A percentile compares a stretch with the other conserved stretches of the same genome.
Conservation (phyloP, 2,113 vertebrate species). For the Callionymus lyra region DNA sequence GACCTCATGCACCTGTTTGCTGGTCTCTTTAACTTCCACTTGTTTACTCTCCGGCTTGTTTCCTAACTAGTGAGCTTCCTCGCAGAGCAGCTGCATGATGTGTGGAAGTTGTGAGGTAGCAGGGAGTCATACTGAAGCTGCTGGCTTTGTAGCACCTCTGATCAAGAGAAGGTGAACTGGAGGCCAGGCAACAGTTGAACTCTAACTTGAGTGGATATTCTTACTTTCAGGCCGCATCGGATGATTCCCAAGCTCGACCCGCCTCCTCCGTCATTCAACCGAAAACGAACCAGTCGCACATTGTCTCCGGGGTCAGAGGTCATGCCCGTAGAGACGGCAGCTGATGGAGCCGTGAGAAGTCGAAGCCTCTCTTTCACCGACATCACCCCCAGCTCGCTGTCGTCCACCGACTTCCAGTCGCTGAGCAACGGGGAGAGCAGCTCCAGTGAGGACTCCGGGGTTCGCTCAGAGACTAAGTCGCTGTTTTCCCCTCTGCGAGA, state of each 20-base stretch:
- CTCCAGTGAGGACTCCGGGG: slow-evolving; percentile 63
- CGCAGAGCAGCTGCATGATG: too few species aligned
- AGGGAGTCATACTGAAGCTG: too few species aligned
- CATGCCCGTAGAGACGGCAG: slow-evolving; percentile 1
- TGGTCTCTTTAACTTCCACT: too few species aligned
- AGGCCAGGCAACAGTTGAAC: too few species aligned
- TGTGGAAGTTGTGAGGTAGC: too few species aligned
- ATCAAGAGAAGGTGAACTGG: too few species aligned
- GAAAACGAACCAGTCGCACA: slow-evolving; percentile 72
- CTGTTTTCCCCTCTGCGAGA: slow-evolving; percentile 37
- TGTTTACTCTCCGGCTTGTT: too few species aligned
- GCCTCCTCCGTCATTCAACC: slow-evolving; percentile 60
- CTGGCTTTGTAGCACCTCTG: too few species aligned
- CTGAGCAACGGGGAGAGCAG: slow-evolving; percentile 51
- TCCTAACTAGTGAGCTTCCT: too few species aligned
- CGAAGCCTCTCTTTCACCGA: slow-evolving; percentile 63
- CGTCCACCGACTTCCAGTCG: slow-evolving; percentile 61
- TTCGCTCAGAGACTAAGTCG: slow-evolving; percentile 57
- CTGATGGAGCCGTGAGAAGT: slow-evolving; percentile 26
- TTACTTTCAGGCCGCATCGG: slow-evolving; percentile 54
- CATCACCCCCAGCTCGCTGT: slow-evolving; percentile 60
- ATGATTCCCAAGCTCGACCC: slow-evolving; percentile 75
- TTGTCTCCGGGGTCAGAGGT: slow-evolving; percentile 60
- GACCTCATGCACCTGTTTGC: too few species aligned
- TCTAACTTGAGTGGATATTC: too few species aligned